Conservation (phyloP, 2,113 vertebrate genomes). For the Heliornis fulica region DNA sequence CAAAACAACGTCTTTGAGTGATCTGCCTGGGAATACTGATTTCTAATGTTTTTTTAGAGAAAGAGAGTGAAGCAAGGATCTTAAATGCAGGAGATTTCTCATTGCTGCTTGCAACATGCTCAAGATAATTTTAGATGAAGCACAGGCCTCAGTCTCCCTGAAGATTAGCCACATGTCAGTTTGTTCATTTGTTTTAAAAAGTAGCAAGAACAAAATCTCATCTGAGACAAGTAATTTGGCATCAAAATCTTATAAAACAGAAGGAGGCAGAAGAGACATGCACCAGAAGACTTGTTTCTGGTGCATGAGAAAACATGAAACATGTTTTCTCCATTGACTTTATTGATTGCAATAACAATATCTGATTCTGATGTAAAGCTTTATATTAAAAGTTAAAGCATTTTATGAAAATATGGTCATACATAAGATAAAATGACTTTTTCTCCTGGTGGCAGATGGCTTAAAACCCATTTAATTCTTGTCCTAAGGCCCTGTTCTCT, state of each 20-base stretch:
- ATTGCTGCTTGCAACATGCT: neutral
- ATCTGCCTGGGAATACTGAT: neutral
- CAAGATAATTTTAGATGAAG: neutral
- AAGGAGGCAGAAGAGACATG: neutral
- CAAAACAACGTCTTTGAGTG: neutral
- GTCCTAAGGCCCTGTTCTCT: neutral
- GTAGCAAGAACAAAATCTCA: neutral
- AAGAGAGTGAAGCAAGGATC: neutral
- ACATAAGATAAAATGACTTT: neutral
- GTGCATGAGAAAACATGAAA: too few species aligned
- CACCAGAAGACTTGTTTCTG: neutral
- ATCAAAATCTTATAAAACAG: neutral
- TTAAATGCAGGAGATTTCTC: neutral
- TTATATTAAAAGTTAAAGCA: neutral
- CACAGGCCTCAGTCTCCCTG: neutral
- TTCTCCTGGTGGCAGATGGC: neutral
- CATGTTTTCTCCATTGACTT: neutral
- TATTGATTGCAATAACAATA: neutral
- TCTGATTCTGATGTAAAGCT: neutral
- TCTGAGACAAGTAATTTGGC: neutral
- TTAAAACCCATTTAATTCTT: neutral
- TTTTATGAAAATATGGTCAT: neutral
- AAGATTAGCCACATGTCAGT: neutral
- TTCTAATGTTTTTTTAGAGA: neutral
- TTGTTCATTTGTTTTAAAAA: neutral